Percentiles rank a stretch among this genome's conserved stretches.
phyloP scores from a whole-genome alignment of 2,113 vertebrate species.

The Muntiacus muntjak region DNA sequence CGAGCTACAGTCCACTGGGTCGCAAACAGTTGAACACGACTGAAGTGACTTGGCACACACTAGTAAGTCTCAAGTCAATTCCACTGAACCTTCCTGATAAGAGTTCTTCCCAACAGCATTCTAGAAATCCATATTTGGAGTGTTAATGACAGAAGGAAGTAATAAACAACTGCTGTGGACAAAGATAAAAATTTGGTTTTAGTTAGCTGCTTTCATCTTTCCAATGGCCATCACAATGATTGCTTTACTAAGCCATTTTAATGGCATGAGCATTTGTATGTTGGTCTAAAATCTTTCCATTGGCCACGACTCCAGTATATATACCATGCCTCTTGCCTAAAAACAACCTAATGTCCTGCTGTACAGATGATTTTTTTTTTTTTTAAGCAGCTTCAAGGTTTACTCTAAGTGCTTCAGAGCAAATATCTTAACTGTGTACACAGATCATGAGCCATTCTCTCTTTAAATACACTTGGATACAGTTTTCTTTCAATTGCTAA shows the following conservation, averaged over 20 bases:
- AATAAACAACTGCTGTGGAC: background rate
- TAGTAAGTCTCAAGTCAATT: background rate
- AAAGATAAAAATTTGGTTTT: conserved; percentile 37
- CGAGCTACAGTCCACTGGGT: background rate
- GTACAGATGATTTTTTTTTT: background rate
- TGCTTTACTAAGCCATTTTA: background rate
- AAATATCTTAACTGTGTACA: background rate
- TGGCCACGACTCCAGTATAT: background rate
- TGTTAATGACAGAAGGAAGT: conserved; percentile 29
- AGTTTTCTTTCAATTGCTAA: conserved; percentile 56
- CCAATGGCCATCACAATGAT: background rate
- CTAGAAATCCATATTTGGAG: background rate
- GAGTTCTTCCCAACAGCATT: background rate
- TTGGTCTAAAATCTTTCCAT: conserved; percentile 6
- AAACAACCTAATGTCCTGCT: background rate
- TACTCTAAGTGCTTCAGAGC: background rate
- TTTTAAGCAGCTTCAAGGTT: background rate
- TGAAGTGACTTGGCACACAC: background rate
- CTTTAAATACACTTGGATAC: conserved; percentile 35
- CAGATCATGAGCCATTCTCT: background rate
- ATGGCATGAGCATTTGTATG: background rate
- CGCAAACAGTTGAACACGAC: background rate
- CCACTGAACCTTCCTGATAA: background rate
- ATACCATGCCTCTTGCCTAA: background rate
- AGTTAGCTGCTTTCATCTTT: conserved; percentile 52